phyloP scores from a whole-genome alignment of 2,113 vertebrate genomes.

The Ornithorhynchus anatinus region DNA sequence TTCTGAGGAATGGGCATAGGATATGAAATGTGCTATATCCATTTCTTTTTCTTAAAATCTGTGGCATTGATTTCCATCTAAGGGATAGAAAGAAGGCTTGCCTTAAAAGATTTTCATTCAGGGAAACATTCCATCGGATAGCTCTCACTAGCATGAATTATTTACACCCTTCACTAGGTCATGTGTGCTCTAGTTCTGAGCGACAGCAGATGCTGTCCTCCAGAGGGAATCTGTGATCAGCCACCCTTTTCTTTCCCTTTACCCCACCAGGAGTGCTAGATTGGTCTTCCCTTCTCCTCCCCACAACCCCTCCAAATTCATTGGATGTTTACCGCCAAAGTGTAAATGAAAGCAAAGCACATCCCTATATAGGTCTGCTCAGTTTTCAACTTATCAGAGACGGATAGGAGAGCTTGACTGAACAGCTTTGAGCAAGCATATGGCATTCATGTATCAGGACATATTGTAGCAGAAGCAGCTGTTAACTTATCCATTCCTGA shows the following conservation, averaged over 20 bases:
- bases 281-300: background rate
- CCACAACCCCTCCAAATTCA: accelerated
- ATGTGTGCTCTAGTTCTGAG: background rate
- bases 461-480: background rate
- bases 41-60: background rate
- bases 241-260: background rate
- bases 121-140: background rate
- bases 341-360: background rate
- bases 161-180: background rate
- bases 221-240: background rate
- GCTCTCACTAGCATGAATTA: background rate
- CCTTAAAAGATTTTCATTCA: slow-evolving; percentile 8
- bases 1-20: background rate
- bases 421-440: background rate
- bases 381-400: too few relatives aligned
- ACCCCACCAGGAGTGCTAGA: background rate
- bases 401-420: too few relatives aligned
- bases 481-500: background rate
- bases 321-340: accelerated
- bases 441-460: background rate
- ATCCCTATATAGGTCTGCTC: too few relatives aligned
- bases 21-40: background rate
- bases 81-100: background rate
- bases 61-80: background rate
- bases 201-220: background rate